Base-by-base conservation (phyloP, 2,113 vertebrate genomes). In the Hymenochirus boettgeri region DNA sequence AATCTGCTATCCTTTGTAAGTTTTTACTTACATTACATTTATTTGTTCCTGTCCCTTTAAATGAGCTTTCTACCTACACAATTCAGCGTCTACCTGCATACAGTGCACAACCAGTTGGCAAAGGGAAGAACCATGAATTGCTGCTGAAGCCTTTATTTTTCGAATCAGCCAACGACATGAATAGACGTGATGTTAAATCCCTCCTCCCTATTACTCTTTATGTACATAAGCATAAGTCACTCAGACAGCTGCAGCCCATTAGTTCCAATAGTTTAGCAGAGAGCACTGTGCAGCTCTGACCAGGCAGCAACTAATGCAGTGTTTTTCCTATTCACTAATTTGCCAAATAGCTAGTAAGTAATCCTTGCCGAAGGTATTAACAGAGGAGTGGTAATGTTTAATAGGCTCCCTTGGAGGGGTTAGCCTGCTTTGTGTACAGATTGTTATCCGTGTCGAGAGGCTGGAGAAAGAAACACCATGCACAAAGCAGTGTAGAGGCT, bases 181-280 rank as follows among this genome's bases (percentile, higher is more conserved):
- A 57, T 65, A 70, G 6, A 13, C 74, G 58, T 69, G 62, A 79
- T 66, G 65, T 75, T 61, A 75, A 61, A 79, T 70, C 79, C 83
- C 82, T 82, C 48, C 63, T 37, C 31, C 56, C 56, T n/a, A 76
- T 76, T 65, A 81, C 71, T 74, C 78, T 74, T 69, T 85, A 62
- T 82, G 77, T 78, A 80, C 84, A 82, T 74, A 86, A 76, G 75
- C 74, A 79, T 76, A 77, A 88, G 77, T 83, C 80, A 59, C 66
- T 72, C 60, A 67, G 77, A 79, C 82, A 88, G 84, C 85, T 85
- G 83, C 83, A 62, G 76, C 76, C 50, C 74, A 77, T 86, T 87
- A 85, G 79, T 87, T 84, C 79, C 80, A 67, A 82, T 70, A 84
- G 79, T 88, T 86, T 79, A 79, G 53, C 85, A 77, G 82, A 5